These are phyloP conservation scores for Saturnia pavonia DNA, from an alignment of 2,888 invertebrate genomes.

Conservation along the genomic window DNA sequence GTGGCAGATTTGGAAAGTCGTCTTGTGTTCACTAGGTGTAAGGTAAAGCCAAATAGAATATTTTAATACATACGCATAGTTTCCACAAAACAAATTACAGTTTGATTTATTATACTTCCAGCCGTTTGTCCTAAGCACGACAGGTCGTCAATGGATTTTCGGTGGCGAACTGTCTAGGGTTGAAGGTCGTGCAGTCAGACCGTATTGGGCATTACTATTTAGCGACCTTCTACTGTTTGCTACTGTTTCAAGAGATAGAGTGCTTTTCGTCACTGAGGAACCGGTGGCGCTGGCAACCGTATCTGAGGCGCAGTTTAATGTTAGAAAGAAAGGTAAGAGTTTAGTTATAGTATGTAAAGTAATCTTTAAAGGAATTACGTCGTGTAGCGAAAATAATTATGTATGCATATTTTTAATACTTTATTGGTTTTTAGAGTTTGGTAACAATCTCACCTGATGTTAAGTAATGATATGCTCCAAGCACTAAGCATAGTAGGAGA, in stretches of 20 bases:
- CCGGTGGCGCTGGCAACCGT: constrained; percentile 89
- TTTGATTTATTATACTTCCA: constrained; percentile 48
- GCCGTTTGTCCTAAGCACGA: constrained; percentile 91
- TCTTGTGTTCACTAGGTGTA: constrained; percentile 94
- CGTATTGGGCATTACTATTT: constrained; percentile 93
- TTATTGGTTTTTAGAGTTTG: too few relatives aligned
- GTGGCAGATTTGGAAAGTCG: constrained; percentile 93
- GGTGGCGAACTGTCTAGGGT: constrained; percentile 92
- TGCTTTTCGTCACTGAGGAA: constrained; percentile 93
- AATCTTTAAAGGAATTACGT: neutral
- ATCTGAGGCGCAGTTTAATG: constrained; percentile 92
- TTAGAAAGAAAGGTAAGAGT: constrained; percentile 88
- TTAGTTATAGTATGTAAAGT: neutral
- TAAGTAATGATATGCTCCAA: too few relatives aligned
- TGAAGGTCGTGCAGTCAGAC: constrained; percentile 90
- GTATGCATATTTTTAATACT: too few relatives aligned
- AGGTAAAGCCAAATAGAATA: constrained; percentile 68
- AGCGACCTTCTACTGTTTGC: constrained; percentile 93
- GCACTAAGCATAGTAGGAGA: too few relatives aligned
- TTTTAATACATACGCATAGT: neutral
- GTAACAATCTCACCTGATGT: too few relatives aligned
- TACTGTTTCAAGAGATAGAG: constrained; percentile 92
- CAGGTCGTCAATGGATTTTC: constrained; percentile 94
- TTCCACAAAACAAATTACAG: neutral
- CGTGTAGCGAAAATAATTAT: neutral